Base-by-base conservation (phyloP, 53 echinoderm and acorn worm genomes). In the Temnopleurus reevesii region DNA sequence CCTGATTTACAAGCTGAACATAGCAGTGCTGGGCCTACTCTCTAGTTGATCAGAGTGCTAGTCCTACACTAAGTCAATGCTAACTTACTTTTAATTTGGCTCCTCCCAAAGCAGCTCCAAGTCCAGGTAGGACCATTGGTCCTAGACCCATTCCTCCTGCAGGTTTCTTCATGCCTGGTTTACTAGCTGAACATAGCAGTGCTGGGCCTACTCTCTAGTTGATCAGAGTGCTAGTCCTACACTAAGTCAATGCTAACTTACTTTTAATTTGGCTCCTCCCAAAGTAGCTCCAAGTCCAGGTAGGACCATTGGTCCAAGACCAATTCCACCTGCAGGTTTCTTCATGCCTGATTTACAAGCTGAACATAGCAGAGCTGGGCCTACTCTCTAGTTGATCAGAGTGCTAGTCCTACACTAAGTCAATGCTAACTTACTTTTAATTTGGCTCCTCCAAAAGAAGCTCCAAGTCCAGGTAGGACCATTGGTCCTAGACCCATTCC, bases 241-340 rank as follows among this genome's bases (percentile, higher is more conserved):
- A 17, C 53, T 53, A 17, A 17, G 9, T 17, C n/a, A n/a, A n/a
- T n/a, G n/a, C n/a, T 41, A 2, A 41, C 79, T 87, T 71, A 87
- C 88, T 51, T 87, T 87, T 71, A 87, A 23, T 38, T 85, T 85
- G 61, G 86, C 0, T 17, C 54, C 71, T 5, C 47, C 53, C 3
- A 87, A 29, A 17, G 51, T 71, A 10, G 66, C 23, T n/a, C 88
- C 88, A 29, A 87, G 53, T 19, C 66, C 88, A 9, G 88, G 88
- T 15, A 87, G 88, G 18, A 87, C 30, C 88, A 87, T 87, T 25
- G 88, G 88, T 6, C 88, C 76, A 21, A 87, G 66, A 4, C 88
- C 88, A 5, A 65, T 71, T 8, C 66, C 66, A 31, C 88, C 88
- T 51, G 88, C 66, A 15, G 88, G 88, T 36, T 29, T 65, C 88